Base-by-base conservation (phyloP, 2,113 vertebrate species). In the Phrynocephalus versicolor region DNA sequence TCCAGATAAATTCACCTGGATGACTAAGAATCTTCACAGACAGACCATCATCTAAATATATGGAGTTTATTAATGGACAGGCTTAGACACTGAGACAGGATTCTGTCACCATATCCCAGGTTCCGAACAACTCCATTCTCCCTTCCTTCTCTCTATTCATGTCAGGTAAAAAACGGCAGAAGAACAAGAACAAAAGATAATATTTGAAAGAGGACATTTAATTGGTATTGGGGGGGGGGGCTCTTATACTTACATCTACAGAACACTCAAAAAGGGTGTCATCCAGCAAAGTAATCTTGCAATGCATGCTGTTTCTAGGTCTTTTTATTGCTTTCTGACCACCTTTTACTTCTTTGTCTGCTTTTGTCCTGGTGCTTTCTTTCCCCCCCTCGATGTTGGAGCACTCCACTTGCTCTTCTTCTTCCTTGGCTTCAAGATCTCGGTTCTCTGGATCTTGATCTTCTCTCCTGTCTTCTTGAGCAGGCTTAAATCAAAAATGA, bases 251-350 rank as follows among this genome's bases (percentile, higher is more conserved):
- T 95, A 99, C 98, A 77, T 99, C 98, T 91, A 99, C 84, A 12
- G 98, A 93, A 91, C 98, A 99, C 92, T 99, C 97, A 55, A 96
- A 99, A 57, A 96, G 89, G 58, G 97, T 94, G 89, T 98, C 97
- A 88, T 99, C 99, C 93, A 99, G 95, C 94, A 99, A 94, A n/a
- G 96, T 96, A 0, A 99, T 97, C 93, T 96, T 98, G 95, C 98
- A 98, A 91, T 97, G 96, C 97, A 99, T 97, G 78, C 70, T 86
- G 94, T 95, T 98, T 91, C 95, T 97, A 84, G 97, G 96, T 87
- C 95, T 96, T 72, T 95, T 97, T 45, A 94, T 88, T 41, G 94
- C 91, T 93, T 95, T 98, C 82, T 95, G 96, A 35, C 93, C 85
- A 84, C 92, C 85, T 90, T 97, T 97, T 73, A 90, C 87, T 70